These are phyloP conservation scores for Mungos mungo DNA, from an alignment of 2,113 vertebrate genomes.

Conservation along the genomic window DNA sequence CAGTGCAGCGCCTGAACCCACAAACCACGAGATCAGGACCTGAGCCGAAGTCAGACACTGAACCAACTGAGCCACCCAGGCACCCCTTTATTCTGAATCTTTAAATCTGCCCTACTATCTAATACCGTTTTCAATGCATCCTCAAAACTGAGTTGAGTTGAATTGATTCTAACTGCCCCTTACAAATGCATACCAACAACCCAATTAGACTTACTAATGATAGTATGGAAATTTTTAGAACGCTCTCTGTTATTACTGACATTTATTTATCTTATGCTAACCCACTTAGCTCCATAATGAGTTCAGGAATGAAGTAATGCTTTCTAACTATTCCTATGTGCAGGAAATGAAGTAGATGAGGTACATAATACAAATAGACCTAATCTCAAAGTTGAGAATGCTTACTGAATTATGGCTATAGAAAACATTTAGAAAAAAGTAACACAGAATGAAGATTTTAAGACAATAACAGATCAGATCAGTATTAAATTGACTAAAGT, in stretches of 20 bases:
- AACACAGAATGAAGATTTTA: not conserved
- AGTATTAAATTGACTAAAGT: not conserved
- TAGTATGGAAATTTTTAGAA: not conserved
- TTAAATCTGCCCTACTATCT: not conserved
- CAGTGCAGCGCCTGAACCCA: no score
- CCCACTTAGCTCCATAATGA: not conserved
- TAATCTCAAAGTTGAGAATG: not conserved
- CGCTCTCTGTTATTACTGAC: not conserved
- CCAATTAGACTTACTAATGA: not conserved
- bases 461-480: not conserved
- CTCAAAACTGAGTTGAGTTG: not conserved
- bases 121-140: not conserved
- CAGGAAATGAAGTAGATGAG: not conserved
- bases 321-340: not conserved
- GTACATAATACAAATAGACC: not conserved
- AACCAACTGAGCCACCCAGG: no score
- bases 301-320: not conserved
- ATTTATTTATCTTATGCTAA: not conserved
- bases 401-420: not conserved
- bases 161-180: not conserved
- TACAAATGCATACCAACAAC: not conserved
- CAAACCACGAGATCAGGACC: no score
- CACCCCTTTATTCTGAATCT: not conserved
- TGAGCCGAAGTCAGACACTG: no score
- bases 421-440: not conserved